Evolutionary conservation across 2,113 vertebrate genomes (phyloP), one percentile per base, ranked within the genome.

Genomic region (Forbesichthys papilliferus): DNA sequence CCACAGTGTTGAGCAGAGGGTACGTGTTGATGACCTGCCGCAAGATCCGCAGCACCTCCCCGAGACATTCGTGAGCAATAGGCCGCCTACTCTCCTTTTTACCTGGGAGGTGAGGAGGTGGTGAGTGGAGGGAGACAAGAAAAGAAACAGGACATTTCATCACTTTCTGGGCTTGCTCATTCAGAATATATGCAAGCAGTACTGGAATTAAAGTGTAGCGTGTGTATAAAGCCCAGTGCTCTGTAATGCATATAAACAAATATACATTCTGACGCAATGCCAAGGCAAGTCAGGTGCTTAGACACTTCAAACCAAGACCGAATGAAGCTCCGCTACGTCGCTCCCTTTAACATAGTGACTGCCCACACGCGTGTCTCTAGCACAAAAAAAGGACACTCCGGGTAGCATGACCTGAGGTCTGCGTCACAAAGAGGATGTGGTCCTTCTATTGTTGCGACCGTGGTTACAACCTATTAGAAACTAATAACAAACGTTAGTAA

Each of bases 1-100:
- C 98, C 90, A 99, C 86, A 0, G 98, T 99, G 91, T 97, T 98
- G 68, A 99, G 95, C 81, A 98, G 94, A 0, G 96, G 97, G 85
- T 97, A 96, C 8, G 92, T 96, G 90, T 3, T 92, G 83, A 98
- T 96, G 75, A 99, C 88, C 90, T 97, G 97, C 2, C 93, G 94
- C 79, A 99, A 90, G 61, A 96, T 84, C 1, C 96, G 92, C 7
- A 99, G 89, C 12, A 96, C 94, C 75, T 99, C 98, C 0, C 96
- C 96, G 77, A 99, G 80, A 73, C 92, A 94, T 87, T 98, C 98
- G 0, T 98, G 96, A 27, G 96, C 96, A 79, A 94, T 49, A 0
- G 95, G 94, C n/a, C 95, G 86, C 34, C 92, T 94, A 11, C 89
- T 89, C 78, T 98, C 96, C 36, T 84, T 73, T 54, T 92, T 91